Evolutionary conservation across 2,797 vertebrate genomes (phyloP).

Genomic region (Atherinosoma microstoma): DNA sequence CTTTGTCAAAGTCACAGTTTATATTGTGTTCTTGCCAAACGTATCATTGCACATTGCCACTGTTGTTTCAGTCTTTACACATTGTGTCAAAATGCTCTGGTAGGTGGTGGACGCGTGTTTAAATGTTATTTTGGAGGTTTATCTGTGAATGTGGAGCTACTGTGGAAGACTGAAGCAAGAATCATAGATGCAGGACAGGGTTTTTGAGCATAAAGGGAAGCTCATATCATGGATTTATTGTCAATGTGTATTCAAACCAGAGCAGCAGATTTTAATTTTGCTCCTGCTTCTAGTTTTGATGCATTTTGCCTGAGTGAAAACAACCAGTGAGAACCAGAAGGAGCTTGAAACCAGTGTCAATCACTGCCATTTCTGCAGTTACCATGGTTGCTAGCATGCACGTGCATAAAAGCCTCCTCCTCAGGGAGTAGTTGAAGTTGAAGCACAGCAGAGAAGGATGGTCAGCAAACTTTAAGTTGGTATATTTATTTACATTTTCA

Average conservation of each 20-base stretch:
- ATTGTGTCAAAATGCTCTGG: conserved; percentile 15
- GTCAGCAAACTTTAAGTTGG: not conserved
- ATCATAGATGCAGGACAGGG: not conserved
- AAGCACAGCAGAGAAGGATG: not conserved
- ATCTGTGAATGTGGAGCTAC: conserved; percentile 8
- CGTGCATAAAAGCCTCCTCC: not conserved
- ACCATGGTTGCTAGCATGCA: not conserved
- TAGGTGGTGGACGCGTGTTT: conserved; percentile 4
- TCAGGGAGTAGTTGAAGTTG: not conserved
- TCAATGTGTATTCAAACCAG: not conserved
- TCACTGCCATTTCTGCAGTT: too few relatives aligned
- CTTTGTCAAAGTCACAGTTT: conserved; percentile 35
- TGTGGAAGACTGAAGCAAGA: not conserved
- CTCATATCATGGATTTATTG: not conserved
- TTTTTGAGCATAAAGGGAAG: not conserved
- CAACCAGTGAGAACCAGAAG: not conserved
- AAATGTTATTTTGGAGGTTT: not conserved
- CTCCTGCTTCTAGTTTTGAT: not conserved
- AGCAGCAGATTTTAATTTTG: not conserved
- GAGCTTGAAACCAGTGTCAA: too few relatives aligned
- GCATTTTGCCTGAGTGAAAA: not conserved
- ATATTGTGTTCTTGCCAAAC: conserved; percentile 26
- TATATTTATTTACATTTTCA: not conserved
- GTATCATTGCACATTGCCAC: not conserved
- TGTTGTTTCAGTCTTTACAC: conserved; percentile 7